phyloP scores from a whole-genome alignment of 2,797 vertebrate species.

The Sebastolobus altivelis region DNA sequence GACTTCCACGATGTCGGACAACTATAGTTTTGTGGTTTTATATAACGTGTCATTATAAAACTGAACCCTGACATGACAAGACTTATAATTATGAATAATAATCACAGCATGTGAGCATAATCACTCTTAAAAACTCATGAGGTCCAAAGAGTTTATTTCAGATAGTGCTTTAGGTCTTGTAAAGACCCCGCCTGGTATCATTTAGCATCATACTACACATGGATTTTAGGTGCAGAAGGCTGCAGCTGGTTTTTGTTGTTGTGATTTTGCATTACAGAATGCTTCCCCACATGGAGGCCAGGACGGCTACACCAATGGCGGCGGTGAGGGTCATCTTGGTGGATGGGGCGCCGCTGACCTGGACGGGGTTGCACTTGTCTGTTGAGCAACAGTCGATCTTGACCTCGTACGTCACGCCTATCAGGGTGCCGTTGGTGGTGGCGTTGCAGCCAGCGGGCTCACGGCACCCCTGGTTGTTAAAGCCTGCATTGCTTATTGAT shows the following conservation, averaged over 20 bases:
- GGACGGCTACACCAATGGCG: constrained; percentile 29
- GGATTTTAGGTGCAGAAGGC: neutral
- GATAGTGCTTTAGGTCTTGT: neutral
- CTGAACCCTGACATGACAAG: neutral
- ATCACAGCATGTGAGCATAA: neutral
- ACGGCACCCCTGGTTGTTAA: constrained; percentile 66
- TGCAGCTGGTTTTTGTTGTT: too few species aligned
- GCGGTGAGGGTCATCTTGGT: constrained; percentile 61
- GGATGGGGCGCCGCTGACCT: constrained; percentile 20
- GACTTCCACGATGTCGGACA: constrained; percentile 31
- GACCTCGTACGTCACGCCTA: fast-evolving
- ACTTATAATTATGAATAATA: neutral
- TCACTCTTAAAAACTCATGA: neutral
- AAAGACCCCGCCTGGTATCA: neutral
- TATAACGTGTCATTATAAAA: neutral
- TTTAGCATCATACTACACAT: neutral
- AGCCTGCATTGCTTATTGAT: constrained; percentile 8
- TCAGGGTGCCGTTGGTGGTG: neutral
- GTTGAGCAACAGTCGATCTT: constrained; percentile 42
- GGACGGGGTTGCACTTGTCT: constrained; percentile 65
- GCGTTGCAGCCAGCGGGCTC: fast-evolving
- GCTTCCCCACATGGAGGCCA: constrained; percentile 66
- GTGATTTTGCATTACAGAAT: constrained; percentile 29
- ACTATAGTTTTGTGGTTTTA: neutral
- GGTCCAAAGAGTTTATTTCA: neutral